Conservation (phyloP, 2,888 invertebrate species). For the Ferrisia virgata region DNA sequence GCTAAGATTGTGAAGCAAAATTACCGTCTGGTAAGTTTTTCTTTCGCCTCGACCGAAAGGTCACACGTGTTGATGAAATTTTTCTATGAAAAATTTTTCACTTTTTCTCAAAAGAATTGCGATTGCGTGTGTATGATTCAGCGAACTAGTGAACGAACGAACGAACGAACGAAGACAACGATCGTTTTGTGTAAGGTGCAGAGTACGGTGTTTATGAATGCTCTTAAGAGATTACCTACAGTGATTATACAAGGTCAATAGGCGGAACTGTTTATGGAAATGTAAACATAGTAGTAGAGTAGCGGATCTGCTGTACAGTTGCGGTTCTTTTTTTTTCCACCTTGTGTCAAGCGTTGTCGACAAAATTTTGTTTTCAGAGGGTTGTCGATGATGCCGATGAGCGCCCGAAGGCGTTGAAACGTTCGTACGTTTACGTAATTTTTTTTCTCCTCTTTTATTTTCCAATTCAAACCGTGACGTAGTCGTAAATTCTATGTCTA, state of each 20-base stretch:
- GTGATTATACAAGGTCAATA: constrained; percentile 12
- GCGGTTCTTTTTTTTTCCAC: not conserved
- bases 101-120: too few species aligned
- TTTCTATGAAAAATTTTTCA: not conserved
- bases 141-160: too few species aligned
- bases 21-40: not conserved
- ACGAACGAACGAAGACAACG: not conserved
- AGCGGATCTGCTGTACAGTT: not conserved
- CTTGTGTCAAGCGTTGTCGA: not conserved
- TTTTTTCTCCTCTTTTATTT: not conserved
- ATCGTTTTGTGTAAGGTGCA: not conserved
- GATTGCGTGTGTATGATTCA: too few species aligned
- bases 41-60: not conserved
- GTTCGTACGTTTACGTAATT: too few species aligned
- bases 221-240: not conserved
- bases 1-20: not conserved
- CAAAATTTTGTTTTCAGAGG: not conserved
- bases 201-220: not conserved
- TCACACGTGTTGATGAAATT: constrained; percentile 7
- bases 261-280: constrained; percentile 1
- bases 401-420: not conserved
- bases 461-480: not conserved
- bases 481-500: not conserved
- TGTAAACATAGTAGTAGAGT: not conserved
- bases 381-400: not conserved